Base-by-base conservation (phyloP, 2,888 invertebrate species). In the Dendrolimus houi region DNA sequence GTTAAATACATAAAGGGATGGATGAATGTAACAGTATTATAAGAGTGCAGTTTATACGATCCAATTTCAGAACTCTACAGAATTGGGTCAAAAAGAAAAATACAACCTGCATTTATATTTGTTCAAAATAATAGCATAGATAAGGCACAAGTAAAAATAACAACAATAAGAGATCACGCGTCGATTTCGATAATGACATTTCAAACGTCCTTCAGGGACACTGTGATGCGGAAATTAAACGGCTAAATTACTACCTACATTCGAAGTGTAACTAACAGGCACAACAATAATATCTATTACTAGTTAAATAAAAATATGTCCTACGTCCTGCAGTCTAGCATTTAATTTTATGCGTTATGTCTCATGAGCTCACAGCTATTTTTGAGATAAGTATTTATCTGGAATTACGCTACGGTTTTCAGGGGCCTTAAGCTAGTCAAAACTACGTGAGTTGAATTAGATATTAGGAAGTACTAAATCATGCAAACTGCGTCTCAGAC, bases 191-290 rank as follows among this genome's bases (percentile, higher is more conserved):
- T 72, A 71, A 72, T 72, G 68, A 68, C 72, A 74, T 83, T 81
- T 79, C 74, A 77, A 78, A 79, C 76, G 85, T 83, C 86, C 86
- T 86, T 85, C 83, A 79, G 66, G 70, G 75, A 76, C 74, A 79
- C 76, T 77, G 75, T 67, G 75, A 85, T 68, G 77, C 85, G 85
- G 86, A 87, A 85, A 85, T 86, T 81, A 78, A 81, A 75, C 72
- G 64, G 69, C 74, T 75, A 81, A 83, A 83, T 85, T 77, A 81
- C 83, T 84, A 79, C 79, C 79, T 82, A 81, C 77, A 74, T 72
- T 76, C 63, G 64, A 61, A 64, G 69, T 69, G 68, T 65, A 69
- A 61, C 59, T 56, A 62, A 60, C 64, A 59, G 69, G 64, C 63
- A 64, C 64, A 69, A 67, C 61, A 60, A 70, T 63, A 66, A 70